A percentile compares a stretch with the other conserved stretches of the same genome.
phyloP scores from a whole-genome alignment of 2,113 vertebrate species.

The Narcine bancroftii region DNA sequence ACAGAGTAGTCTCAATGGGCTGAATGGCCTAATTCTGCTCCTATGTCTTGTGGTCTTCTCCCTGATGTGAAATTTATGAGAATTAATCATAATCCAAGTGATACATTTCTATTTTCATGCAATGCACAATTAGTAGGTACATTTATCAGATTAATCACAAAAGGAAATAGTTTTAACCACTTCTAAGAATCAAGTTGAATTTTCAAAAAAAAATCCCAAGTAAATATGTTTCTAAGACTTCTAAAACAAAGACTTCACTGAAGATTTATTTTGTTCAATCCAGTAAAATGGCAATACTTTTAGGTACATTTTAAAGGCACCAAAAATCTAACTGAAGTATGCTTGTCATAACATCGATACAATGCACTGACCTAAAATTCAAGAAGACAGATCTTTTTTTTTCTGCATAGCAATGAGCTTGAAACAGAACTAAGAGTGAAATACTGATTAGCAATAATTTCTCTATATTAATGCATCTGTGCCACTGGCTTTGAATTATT shows the following conservation, averaged over 20 bases:
- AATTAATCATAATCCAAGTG: neutral
- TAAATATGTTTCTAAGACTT: neutral
- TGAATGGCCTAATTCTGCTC: no score
- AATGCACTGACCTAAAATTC: neutral
- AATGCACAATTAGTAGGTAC: neutral
- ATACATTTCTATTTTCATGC: neutral
- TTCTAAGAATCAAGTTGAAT: neutral
- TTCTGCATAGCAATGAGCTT: conserved; percentile 34
- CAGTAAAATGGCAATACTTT: neutral
- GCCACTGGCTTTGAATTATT: conserved; percentile 36
- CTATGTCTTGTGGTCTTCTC: no score
- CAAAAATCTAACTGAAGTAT: neutral
- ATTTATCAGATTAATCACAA: neutral
- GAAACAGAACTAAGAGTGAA: conserved; percentile 42
- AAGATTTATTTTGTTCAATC: neutral
- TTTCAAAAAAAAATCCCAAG: neutral
- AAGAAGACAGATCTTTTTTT: neutral
- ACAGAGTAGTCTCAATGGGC: no score
- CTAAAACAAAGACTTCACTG: no score
- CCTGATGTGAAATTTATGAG: neutral
- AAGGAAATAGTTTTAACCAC: neutral
- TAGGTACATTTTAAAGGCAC: neutral
- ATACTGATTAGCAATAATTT: conserved; percentile 41
- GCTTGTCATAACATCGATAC: neutral
- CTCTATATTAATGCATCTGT: conserved; percentile 41